phyloP scores from a whole-genome alignment of 2,888 invertebrate genomes.

The Dasysyrphus albostriatus region DNA sequence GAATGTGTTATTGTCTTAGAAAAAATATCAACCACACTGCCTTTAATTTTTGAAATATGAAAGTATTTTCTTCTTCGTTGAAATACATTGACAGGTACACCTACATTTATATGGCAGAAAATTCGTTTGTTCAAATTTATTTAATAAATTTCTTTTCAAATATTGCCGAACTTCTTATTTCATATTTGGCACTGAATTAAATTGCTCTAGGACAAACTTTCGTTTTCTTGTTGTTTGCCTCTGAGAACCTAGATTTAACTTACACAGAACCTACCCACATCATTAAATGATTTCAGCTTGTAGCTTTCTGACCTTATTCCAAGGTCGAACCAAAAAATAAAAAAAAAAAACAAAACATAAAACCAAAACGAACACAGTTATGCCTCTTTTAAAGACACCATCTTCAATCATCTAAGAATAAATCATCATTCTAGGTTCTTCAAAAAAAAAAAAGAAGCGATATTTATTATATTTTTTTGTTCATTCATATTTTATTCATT shows the following conservation, averaged over 20 bases:
- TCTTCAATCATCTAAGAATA: background rate
- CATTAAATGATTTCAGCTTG: background rate
- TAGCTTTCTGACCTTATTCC: slow-evolving; percentile 3
- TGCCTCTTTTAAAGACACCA: background rate
- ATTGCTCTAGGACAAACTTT: background rate
- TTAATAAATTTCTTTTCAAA: background rate
- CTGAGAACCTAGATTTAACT: background rate
- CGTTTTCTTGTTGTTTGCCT: background rate
- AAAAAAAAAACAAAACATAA: background rate
- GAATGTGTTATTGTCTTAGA: no score
- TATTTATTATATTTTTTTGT: background rate
- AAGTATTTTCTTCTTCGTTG: no score
- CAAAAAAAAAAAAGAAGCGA: background rate
- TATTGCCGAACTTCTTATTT: background rate
- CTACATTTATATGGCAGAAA: no score
- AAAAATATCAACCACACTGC: no score
- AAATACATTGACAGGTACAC: no score
- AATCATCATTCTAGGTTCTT: background rate
- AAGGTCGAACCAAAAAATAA: background rate
- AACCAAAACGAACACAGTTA: background rate
- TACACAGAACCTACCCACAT: background rate
- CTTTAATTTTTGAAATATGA: no score
- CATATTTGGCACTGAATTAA: background rate
- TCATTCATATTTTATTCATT: background rate
- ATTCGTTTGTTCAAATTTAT: no score